Conservation (phyloP, 2,888 invertebrate genomes). For the Papilio elwesi region DNA sequence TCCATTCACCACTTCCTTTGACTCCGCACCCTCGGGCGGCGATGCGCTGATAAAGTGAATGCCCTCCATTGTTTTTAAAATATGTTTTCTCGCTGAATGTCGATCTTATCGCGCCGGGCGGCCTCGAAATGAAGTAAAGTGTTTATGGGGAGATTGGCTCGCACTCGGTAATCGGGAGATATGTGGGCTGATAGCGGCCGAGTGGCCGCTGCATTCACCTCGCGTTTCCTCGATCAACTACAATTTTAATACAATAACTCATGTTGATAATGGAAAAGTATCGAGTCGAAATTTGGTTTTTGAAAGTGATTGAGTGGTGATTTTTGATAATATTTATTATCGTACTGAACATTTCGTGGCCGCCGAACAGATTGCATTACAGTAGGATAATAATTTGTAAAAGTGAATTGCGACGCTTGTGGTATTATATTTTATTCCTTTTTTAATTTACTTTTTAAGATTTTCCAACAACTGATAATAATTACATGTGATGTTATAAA, state of each 20-base stretch:
- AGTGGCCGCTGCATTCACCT: constrained; percentile 27
- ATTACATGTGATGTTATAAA: constrained; percentile 14
- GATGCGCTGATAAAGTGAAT: constrained; percentile 81
- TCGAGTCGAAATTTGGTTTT: constrained; percentile 3
- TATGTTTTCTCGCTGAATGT: constrained; percentile 69
- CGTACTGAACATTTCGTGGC: constrained; percentile 26
- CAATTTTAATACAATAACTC: constrained; percentile 31
- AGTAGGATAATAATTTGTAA: constrained; percentile 21
- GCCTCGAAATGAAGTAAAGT: constrained; percentile 60
- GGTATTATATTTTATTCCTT: constrained; percentile 12
- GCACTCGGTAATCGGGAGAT: constrained; percentile 60
- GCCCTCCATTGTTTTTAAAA: constrained; percentile 77
- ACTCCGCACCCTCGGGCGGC: constrained; percentile 68
- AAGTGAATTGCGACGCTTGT: constrained; percentile 22
- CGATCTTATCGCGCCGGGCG: constrained; percentile 63
- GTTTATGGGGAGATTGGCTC: constrained; percentile 65
- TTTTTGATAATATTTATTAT: constrained; percentile 27
- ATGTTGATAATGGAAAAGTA: constrained; percentile 23
- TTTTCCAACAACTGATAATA: constrained; percentile 10
- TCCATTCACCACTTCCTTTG: constrained; percentile 73
- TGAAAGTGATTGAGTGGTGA: constrained; percentile 25
- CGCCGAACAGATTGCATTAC: constrained; percentile 19
- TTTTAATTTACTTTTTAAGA: constrained; percentile 29
- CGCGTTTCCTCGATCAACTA: constrained; percentile 27
- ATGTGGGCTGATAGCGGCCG: constrained; percentile 40